Evolutionary conservation across 2,888 invertebrate species (phyloP).

Genomic region (Agriopis marginaria): DNA sequence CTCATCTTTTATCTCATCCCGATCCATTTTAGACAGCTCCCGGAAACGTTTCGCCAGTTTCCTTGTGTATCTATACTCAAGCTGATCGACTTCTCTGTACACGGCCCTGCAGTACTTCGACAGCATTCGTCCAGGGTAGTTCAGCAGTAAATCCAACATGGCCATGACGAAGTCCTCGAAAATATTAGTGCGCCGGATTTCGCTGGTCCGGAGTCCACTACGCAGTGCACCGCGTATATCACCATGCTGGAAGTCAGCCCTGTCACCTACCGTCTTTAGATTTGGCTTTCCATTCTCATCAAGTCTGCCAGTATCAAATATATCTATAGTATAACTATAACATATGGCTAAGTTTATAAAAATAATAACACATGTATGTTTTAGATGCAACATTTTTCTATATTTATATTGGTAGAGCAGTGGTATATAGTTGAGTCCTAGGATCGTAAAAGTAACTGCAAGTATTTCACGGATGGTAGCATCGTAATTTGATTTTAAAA

Average conservation of each 20-base stretch:
- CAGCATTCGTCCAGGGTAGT: conserved; percentile 55
- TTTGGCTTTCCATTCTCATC: neutral
- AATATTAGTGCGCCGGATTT: conserved; percentile 42
- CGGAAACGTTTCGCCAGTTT: conserved; percentile 55
- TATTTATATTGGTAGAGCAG: neutral
- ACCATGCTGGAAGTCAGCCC: neutral
- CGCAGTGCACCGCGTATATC: neutral
- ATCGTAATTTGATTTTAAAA: conserved; percentile 34
- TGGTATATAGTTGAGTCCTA: neutral
- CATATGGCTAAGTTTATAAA: conserved; percentile 24
- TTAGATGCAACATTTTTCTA: conserved; percentile 5
- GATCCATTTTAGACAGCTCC: conserved; percentile 51
- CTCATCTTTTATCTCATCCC: conserved; percentile 53
- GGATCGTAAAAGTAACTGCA: neutral
- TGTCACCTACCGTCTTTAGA: neutral
- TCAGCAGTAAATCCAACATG: conserved; percentile 56
- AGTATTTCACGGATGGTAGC: conserved; percentile 48
- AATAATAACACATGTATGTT: conserved; percentile 20
- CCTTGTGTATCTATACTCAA: conserved; percentile 51
- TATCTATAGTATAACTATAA: conserved; percentile 10
- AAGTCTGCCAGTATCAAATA: neutral
- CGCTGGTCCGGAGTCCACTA: conserved; percentile 31
- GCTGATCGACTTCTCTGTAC: conserved; percentile 45
- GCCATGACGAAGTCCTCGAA: conserved; percentile 65
- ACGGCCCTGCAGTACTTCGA: conserved; percentile 56